Evolutionary conservation across 2,113 vertebrate species (phyloP), one percentile per base, ranked within the genome.

Genomic region (Emydocephalus ijimae): DNA sequence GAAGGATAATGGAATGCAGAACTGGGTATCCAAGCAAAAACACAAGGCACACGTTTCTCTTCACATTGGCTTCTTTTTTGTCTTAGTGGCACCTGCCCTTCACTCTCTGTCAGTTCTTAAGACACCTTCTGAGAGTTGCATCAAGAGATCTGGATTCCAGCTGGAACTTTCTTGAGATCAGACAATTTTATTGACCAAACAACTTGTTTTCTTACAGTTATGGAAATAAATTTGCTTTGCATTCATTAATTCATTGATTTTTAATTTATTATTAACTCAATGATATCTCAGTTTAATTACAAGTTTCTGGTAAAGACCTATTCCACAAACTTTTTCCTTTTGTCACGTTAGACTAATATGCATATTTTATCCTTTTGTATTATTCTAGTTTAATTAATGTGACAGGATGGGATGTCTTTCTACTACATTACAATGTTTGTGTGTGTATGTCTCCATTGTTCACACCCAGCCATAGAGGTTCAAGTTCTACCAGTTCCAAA

Each of bases 401-500:
- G 93, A 64, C 93, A 94, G 93, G 94, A 90, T 90, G 91, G 54
- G 90, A 7, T 94, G 52, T 94, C 81, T 2, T 18, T 94, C 90
- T 94, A 43, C 91, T 91, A 54, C 87, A 89, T 89, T 93, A 95
- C 91, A 90, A 81, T 92, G 93, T 95, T 20, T 39, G 14, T 34
- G n/a, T 6, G 69, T 6, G 57, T 74, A 86, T 92, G 91, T 94
- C 95, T 96, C 91, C 56, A 93, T 85, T 95, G 91, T 95, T 95
- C 90, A 92, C 43, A 87, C 90, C 91, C 54, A 59, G 93, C 91
- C 96, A 91, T 64, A 96, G 90, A 94, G 92, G 94, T 94, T 93
- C 81, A 69, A 94, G 94, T 95, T 92, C 95, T 94, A 91, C 74
- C 87, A 94, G 89, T 95, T 93, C 88, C 93, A 91, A 69, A 93